Evolutionary conservation across 2,113 vertebrate genomes (phyloP), one percentile per base, ranked within the genome.

Genomic region (Oreotragus oreotragus): DNA sequence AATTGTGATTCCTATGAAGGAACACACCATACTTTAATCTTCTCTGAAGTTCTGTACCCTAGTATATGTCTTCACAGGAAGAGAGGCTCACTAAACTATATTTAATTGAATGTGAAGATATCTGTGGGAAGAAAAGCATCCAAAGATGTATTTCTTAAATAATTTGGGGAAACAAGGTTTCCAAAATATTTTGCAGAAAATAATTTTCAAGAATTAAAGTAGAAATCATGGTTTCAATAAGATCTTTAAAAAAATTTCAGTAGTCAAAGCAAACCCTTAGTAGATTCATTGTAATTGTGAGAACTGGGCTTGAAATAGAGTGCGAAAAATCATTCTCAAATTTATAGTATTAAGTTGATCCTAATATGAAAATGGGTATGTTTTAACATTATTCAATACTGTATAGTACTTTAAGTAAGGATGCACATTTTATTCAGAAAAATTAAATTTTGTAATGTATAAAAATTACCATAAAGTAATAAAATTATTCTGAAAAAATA

Each of bases 211-310:
- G 85, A 85, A 60, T 73, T 64, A 66, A 93, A 77, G 87, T 66
- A 23, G 77, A 88, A 90, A 85, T 53, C 15, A 88, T 93, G 9
- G 36, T 76, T 97, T 89, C 36, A 93, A 25, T 88, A 85, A 76
- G 21, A 4, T 70, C 15, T 79, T 77, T 57, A n/a, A 95, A 62
- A 43, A 2, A 86, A 55, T n/a, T 97, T 97, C 83, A 96, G 58
- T 98, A 98, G 88, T 70, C 88, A 98, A 94, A 95, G 27, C 39
- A 97, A 60, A 90, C 7, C 1, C 86, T 98, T 98, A 90, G 85
- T 84, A 98, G 90, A 97, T 96, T 97, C 95, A 97, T 97, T 97
- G 96, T 97, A 96, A 96, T 93, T 97, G 85, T 98, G 97, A 98
- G 95, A 98, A 97, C 97, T 98, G 39, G 93, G 62, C 97, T 98